Base-by-base conservation (phyloP, 2,113 vertebrate species). In the Nothobranchius kuhntae region DNA sequence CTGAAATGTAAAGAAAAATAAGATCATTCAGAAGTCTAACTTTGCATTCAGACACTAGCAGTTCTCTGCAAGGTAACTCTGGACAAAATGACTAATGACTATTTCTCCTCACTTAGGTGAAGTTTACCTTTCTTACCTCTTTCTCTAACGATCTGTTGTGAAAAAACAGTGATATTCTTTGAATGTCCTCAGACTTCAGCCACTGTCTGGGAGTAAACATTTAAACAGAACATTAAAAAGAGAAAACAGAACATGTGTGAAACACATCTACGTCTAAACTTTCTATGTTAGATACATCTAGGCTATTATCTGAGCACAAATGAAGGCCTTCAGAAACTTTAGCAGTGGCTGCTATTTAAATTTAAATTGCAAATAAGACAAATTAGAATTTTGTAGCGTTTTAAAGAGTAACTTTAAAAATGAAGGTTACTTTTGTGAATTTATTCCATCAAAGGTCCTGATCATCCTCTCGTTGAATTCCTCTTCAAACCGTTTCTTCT, bases 141-240 rank as follows among this genome's bases (percentile, higher is more conserved):
- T 97, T 98, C 83, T 99, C 97, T 77, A 98, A 88, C 38, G 93
- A 88, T 88, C 96, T 96, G 85, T 98, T 97, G 75, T 99, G 97
- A 90, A 99, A 99, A 87, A 98, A 95, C 78, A 99, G 89, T 0
- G 96, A 97, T 92, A 98, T 97, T 91, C 97, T 95, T 86, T 99
- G 96, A 87, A 99, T 98, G 73, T 99, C 97, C 81, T 99, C 96
- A 13, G 97, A 99, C 86, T 99, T 99, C 50, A 98, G 94, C 97
- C 97, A 99, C 56, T 99, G 97, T 86, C 97, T 99, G 72, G 30
- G 89, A 86, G 36, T 54, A 66, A 67, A 63, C 12, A 12, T 17
- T 15, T 47, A 15, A 47, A 47, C 7, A 9, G 38, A 50, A 10
- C 2, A 3, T 51, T 13, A 3, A 50, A 38, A 38, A 21, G 21